Base-by-base conservation (phyloP, 2,888 invertebrate genomes). In the Onchidella celtica region DNA sequence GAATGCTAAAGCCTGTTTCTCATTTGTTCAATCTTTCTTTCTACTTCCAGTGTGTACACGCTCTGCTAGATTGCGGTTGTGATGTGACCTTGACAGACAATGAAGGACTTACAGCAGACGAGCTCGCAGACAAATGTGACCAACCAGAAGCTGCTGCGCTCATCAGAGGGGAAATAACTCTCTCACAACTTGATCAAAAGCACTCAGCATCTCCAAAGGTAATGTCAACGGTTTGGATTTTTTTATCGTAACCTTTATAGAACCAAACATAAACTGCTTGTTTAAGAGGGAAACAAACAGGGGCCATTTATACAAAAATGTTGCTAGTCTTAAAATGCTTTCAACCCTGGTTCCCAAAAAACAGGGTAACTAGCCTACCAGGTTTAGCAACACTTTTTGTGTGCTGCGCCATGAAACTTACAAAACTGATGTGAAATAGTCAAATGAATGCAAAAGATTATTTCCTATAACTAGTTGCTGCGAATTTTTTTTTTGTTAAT, bases 41-140 rank as follows among this genome's bases (percentile, higher is more conserved):
- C 24, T 69, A 32, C 36, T 32, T 59, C 69, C 94, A 97, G 97
- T 97, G 97, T 92, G 94, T 97, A 84, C 96, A 96, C 91, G 95
- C 97, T 83, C 92, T 97, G 90, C 96, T 97, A 69, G 96, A 97
- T 85, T 96, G 97, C 84, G 96, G 97, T 3, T 95, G 95, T 73
- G 96, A 96, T 83, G 88, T 88, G 14, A 87, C 88, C 24, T 89
- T 91, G 79, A 93, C 94, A 87, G 94, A 94, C 92, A 94, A 95
- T 81, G 88, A 89, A 24, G 92, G 92, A 6, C 85, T 88, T 74
- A 92, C 92, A 88, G 93, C 88, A 40, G 90, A 87, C 80, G 92
- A 91, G 85, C 88, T 90, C 85, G 92, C 87, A 86, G 93, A 85
- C 89, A 93, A 88, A 91, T 94, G 88, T 91, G 92, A 83, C 88